Base-by-base conservation (phyloP, 2,113 vertebrate species). In the Ophiodon elongatus region DNA sequence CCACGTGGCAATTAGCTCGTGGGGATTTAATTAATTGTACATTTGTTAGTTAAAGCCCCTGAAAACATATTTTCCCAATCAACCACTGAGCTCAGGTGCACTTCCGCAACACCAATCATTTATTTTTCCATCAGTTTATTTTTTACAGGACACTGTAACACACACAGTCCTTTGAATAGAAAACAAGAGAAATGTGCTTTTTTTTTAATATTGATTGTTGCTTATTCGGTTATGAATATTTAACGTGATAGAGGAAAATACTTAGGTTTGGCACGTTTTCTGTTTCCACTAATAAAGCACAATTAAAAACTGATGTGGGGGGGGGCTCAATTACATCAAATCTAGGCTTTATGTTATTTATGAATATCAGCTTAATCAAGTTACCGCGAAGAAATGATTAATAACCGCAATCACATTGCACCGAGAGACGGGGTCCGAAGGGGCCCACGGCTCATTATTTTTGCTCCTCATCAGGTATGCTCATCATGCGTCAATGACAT, bases 211-310 rank as follows among this genome's bases (percentile, higher is more conserved):
- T 15, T 54, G 45, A 35, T 41, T 41, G 52, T 41, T 41, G 17
- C 66, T 68, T 27, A 66, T 25, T 64, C 23, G 50, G 43, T 71
- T 8, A 39, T 57, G 14, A 27, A 57, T 72, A 72, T 41, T 72
- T 71, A 6, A 57, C 35, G 63, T 41, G 29, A 43, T 9, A 25
- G 37, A 66, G 37, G 37, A 17, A 19, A 39, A 57, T 3, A 39
- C n/a, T 66, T 27, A 19, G 37, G 60, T 37, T 17, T 65, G 13
- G 11, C 31, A 23, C 33, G 67, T 69, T 50, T 33, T 33, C 29
- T 25, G 57, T 25, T 35, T 63, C 39, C 39, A 31, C 11, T 27
- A 23, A 45, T 45, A 33, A 60, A 23, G 11, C 37, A 31, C 54
- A 73, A 60, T 45, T 45, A 9, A 60, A 57, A 33, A 8, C 5